A percentile compares a stretch with the other conserved stretches of the same genome.
phyloP scores from a whole-genome alignment of 1,140 invertebrate species.

The Dendroctonus ponderosae region DNA sequence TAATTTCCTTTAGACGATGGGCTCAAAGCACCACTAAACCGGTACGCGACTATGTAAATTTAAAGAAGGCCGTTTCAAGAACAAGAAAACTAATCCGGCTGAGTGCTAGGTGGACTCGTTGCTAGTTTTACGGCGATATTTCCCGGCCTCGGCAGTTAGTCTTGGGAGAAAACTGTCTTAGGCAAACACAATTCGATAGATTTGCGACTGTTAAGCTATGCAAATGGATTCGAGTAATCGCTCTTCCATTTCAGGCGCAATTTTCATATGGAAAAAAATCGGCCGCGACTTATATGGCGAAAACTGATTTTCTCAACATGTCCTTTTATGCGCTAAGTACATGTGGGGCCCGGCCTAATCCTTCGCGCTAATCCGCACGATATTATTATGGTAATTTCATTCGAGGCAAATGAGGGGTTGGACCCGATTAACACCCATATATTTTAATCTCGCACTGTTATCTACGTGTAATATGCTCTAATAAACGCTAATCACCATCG shows the following conservation, averaged over 20 bases:
- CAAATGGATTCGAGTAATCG: neutral
- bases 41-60: constrained; percentile 15
- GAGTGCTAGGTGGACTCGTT: constrained; percentile 22
- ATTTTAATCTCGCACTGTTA: no score
- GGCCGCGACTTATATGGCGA: neutral
- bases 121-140: constrained; percentile 20
- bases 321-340: constrained; percentile 2
- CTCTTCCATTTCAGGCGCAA: neutral
- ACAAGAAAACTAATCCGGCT: constrained; percentile 30
- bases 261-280: neutral
- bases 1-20: no score
- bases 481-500: no score
- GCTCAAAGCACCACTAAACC: neutral
- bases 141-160: constrained; percentile 8
- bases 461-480: no score
- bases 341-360: neutral
- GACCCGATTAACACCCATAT: neutral
- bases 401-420: neutral
- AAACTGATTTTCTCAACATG: neutral
- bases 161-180: constrained; percentile 9
- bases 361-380: neutral
- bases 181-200: constrained; percentile 2
- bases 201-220: constrained; percentile 5
- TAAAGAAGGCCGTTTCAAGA: constrained; percentile 13
- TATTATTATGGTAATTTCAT: constrained; percentile 2